phyloP scores from a whole-genome alignment of 1,140 invertebrate species.

The Macrocentrus cingulum region DNA sequence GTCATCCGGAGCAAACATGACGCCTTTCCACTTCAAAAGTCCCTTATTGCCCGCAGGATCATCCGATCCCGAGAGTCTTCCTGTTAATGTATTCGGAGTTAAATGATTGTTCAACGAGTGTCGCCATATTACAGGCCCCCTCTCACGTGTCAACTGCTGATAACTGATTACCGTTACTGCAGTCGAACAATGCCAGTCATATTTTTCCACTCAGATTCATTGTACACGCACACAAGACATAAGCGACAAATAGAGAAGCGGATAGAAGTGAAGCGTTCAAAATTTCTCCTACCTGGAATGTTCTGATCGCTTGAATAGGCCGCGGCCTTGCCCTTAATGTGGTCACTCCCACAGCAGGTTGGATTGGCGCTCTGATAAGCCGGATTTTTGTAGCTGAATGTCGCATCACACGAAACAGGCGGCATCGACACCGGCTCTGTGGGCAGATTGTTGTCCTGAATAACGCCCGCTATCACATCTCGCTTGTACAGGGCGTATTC shows the following conservation, averaged over 20 bases:
- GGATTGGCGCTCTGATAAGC: slow-evolving; percentile 75
- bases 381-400: slow-evolving; percentile 72
- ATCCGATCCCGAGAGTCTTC: slow-evolving; percentile 46
- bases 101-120: too few relatives aligned
- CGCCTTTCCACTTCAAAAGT: slow-evolving; percentile 75
- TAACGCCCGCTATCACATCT: slow-evolving; percentile 35
- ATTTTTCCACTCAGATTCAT: background rate
- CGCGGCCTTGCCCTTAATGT: slow-evolving; percentile 38
- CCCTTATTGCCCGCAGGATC: slow-evolving; percentile 58
- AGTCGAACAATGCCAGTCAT: too few relatives aligned
- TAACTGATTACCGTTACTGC: background rate
- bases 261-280: too few relatives aligned
- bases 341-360: slow-evolving; percentile 49
- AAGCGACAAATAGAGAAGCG: background rate
- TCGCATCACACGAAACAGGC: slow-evolving; percentile 52
- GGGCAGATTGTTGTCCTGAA: slow-evolving; percentile 50
- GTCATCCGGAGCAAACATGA: slow-evolving; percentile 70
- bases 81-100: too few relatives aligned
- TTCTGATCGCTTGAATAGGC: slow-evolving; percentile 56
- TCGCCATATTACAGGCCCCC: slow-evolving; percentile 10
- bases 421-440: slow-evolving; percentile 63
- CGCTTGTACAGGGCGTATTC: slow-evolving; percentile 2
- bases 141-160: background rate
- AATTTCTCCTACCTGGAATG: too few relatives aligned
- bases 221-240: background rate